Conservation (phyloP, 2,113 vertebrate genomes). For the Nematolebias whitei region DNA sequence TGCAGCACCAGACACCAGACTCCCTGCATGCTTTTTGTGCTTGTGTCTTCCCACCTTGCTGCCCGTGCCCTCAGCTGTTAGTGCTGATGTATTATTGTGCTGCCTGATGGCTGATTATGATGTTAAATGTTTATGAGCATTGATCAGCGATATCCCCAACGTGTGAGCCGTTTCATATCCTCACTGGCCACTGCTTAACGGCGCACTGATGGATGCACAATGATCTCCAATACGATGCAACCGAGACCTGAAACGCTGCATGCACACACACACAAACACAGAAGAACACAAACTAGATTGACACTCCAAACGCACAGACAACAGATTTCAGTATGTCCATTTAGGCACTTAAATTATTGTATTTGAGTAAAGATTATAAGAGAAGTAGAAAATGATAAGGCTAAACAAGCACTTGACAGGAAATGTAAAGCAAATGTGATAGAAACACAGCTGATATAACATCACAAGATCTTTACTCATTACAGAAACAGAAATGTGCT, state of each 20-base stretch:
- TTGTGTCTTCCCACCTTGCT: constrained; percentile 27
- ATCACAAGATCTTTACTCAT: neutral
- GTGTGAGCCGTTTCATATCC: constrained; percentile 72
- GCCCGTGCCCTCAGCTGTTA: constrained; percentile 43
- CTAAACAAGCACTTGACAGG: constrained; percentile 4
- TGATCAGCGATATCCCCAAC: constrained; percentile 71
- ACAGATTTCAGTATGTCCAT: too few relatives aligned
- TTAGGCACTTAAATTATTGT: neutral
- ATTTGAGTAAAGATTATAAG: neutral
- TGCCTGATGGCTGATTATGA: constrained; percentile 74
- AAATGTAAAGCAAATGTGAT: neutral
- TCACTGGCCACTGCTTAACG: constrained; percentile 68
- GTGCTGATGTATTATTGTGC: constrained; percentile 67
- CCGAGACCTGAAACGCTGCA: constrained; percentile 42
- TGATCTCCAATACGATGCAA: constrained; percentile 68
- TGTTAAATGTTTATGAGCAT: constrained; percentile 80
- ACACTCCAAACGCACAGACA: neutral
- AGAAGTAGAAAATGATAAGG: constrained; percentile 3
- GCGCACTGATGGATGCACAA: constrained; percentile 76
- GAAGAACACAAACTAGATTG: constrained; percentile 17
- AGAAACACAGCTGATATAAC: neutral
- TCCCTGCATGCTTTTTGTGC: constrained; percentile 18
- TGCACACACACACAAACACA: constrained; percentile 43
- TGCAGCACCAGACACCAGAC: constrained; percentile 28
- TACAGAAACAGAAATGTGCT: too few relatives aligned